Percentiles rank a stretch among this genome's conserved stretches.
Evolutionary conservation across 2,888 invertebrate species (phyloP).

Genomic region (Hypsopygia costalis): DNA sequence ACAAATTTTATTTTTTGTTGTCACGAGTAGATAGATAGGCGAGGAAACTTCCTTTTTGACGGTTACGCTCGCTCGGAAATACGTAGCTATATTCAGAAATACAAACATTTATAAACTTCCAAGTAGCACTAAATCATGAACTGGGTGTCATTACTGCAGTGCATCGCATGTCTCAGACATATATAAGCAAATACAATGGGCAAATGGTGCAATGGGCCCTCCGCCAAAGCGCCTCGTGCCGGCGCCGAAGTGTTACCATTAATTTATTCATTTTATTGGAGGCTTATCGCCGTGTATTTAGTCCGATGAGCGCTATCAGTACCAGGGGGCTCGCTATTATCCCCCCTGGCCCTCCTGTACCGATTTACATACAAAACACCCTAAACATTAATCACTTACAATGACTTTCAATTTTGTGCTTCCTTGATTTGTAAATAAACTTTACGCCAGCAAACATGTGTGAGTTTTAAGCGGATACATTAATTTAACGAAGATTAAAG

Average conservation of each 20-base stretch:
- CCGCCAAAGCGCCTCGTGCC: slow-evolving; percentile 44
- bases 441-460: background rate
- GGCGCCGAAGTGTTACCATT: slow-evolving; percentile 66
- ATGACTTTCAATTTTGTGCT: background rate
- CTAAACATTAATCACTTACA: background rate
- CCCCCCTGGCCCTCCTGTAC: background rate
- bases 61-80: background rate
- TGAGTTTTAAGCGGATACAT: background rate
- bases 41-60: background rate
- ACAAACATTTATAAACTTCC: slow-evolving; percentile 4
- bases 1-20: background rate
- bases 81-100: background rate
- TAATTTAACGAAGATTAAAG: background rate
- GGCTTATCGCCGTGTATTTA: slow-evolving; percentile 35
- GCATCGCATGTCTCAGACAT: slow-evolving; percentile 46
- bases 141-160: slow-evolving; percentile 42
- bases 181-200: slow-evolving; percentile 25
- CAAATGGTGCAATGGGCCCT: slow-evolving; percentile 49
- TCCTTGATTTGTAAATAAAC: background rate
- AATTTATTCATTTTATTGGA: slow-evolving; percentile 42
- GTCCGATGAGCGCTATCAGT: slow-evolving; percentile 49
- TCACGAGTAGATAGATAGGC: background rate
- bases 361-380: slow-evolving; percentile 1
- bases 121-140: slow-evolving; percentile 15
- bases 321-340: slow-evolving; percentile 24